phyloP scores from a whole-genome alignment of 1,140 invertebrate species.

The Papilio helenus region DNA sequence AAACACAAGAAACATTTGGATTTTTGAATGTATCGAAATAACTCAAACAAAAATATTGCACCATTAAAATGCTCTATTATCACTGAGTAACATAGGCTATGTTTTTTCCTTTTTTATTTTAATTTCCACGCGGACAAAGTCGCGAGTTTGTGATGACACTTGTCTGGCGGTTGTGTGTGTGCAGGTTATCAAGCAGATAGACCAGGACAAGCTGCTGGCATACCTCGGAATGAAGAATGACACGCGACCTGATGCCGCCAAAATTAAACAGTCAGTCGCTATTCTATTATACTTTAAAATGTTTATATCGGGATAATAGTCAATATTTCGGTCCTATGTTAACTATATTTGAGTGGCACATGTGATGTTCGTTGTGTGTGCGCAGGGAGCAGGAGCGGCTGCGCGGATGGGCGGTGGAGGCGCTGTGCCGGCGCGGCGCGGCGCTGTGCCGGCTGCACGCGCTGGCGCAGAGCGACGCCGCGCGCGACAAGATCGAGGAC shows the following conservation, averaged over 20 bases:
- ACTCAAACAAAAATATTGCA: too few relatives aligned
- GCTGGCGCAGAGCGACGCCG: slow-evolving; percentile 63
- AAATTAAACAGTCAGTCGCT: slow-evolving; percentile 89
- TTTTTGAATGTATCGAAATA: too few relatives aligned
- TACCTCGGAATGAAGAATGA: slow-evolving; percentile 93
- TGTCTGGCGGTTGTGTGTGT: not conserved
- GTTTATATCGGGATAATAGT: too few relatives aligned
- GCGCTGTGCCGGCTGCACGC: slow-evolving; percentile 87
- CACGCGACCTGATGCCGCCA: slow-evolving; percentile 88
- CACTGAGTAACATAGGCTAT: too few relatives aligned
- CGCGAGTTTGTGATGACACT: not conserved
- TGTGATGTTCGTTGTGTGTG: not conserved
- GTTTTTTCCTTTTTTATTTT: too few relatives aligned
- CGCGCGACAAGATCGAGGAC: slow-evolving; percentile 76
- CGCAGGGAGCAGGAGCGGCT: slow-evolving; percentile 92
- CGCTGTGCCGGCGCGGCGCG: slow-evolving; percentile 89
- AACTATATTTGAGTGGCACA: too few relatives aligned
- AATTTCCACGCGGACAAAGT: too few relatives aligned
- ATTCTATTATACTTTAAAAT: not conserved
- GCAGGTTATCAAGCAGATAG: slow-evolving; percentile 88
- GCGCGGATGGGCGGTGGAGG: slow-evolving; percentile 90
- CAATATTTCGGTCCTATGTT: too few relatives aligned
- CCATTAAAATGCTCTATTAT: too few relatives aligned
- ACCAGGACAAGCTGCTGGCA: slow-evolving; percentile 88
- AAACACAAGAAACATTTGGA: too few relatives aligned